Evolutionary conservation across 2,888 invertebrate species (phyloP).

Genomic region (Diadegma fenestrale): DNA sequence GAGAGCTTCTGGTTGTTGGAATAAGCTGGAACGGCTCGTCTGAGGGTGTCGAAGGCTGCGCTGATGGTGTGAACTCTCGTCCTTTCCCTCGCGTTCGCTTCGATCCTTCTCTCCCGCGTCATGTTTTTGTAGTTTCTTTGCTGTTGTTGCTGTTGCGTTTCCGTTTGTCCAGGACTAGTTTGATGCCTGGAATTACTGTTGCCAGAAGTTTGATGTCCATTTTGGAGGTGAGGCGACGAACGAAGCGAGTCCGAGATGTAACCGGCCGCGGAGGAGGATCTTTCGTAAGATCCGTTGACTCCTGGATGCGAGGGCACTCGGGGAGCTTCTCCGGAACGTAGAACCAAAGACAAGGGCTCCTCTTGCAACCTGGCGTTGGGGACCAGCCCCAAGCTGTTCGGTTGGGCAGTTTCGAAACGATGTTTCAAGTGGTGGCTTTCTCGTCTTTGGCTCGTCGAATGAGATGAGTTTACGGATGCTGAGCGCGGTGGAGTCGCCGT

Average conservation of each 20-base stretch:
- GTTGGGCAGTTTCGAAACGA: constrained; percentile 72
- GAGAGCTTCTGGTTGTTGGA: constrained; percentile 97
- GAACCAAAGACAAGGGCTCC: constrained; percentile 88
- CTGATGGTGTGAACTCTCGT: constrained; percentile 98
- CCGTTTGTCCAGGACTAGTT: constrained; percentile 14
- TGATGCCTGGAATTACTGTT: constrained; percentile 69
- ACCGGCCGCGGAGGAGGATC: constrained; percentile 67
- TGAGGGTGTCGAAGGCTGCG: constrained; percentile 96
- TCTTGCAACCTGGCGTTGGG: constrained; percentile 84
- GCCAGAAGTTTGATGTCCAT: constrained; percentile 75
- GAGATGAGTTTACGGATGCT: constrained; percentile 51
- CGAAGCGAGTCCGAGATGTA: constrained; percentile 72
- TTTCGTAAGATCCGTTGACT: constrained; percentile 81
- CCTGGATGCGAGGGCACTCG: constrained; percentile 87
- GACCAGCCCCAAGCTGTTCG: constrained; percentile 25
- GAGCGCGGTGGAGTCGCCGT: constrained; percentile 52
- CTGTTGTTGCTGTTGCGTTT: constrained; percentile 78
- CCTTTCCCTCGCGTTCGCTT: constrained; percentile 97
- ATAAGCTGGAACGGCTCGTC: constrained; percentile 94
- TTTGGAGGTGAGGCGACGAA: constrained; percentile 74
- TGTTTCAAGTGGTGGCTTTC: constrained; percentile 72
- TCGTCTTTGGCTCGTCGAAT: constrained; percentile 69
- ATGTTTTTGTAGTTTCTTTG: constrained; percentile 98
- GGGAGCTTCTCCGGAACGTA: constrained; percentile 83
- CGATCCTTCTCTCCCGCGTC: constrained; percentile 96